Conservation (phyloP, 2,888 invertebrate genomes). For the Tryphoninae sp. region DNA sequence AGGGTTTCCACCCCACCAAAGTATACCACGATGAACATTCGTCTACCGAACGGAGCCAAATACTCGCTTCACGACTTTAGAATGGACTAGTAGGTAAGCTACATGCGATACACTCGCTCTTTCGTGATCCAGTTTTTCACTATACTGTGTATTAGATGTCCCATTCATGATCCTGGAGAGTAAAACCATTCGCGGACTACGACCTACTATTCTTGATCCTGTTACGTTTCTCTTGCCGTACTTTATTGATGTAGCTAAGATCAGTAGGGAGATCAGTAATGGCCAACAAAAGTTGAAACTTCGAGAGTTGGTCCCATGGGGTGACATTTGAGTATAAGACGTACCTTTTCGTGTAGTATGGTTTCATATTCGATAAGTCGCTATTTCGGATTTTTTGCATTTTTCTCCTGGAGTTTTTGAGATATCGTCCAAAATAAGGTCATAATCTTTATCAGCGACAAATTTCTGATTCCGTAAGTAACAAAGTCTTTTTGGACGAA, state of each 20-base stretch:
- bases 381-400: too few relatives aligned
- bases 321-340: too few relatives aligned
- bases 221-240: conserved; percentile 17
- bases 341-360: too few relatives aligned
- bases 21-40: conserved; percentile 58
- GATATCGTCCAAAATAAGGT: too few relatives aligned
- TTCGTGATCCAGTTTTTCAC: conserved; percentile 50
- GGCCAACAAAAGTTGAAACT: too few relatives aligned
- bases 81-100: conserved; percentile 55
- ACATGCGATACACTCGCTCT: conserved; percentile 50
- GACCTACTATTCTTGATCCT: conserved; percentile 27
- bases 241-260: not conserved
- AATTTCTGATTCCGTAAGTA: too few relatives aligned
- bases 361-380: too few relatives aligned
- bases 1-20: conserved; percentile 35
- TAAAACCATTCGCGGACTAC: conserved; percentile 31
- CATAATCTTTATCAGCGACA: too few relatives aligned
- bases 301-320: too few relatives aligned
- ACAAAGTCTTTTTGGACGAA: too few relatives aligned
- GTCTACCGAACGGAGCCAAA: conserved; percentile 62
- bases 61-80: conserved; percentile 58
- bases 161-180: conserved; percentile 31
- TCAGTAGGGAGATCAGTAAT: too few relatives aligned
- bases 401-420: too few relatives aligned
- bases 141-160: conserved; percentile 49